A percentile compares a stretch with the other conserved stretches of the same genome.
Conservation (phyloP, 2,888 invertebrate genomes). For the Eupithecia pulchellata region DNA sequence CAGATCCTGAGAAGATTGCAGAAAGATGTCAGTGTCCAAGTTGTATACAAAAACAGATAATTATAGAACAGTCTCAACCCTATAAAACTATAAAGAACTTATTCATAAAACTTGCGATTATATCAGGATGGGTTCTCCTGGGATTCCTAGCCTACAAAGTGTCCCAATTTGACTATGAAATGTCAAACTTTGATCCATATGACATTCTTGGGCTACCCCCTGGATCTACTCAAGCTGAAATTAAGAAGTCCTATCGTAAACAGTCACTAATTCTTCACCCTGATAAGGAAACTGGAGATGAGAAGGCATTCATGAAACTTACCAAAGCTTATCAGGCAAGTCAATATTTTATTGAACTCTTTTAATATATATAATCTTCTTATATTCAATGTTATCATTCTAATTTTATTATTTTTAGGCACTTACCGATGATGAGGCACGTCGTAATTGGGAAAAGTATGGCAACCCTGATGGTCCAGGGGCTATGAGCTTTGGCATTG, state of each 20-base stretch:
- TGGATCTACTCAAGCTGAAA: constrained; percentile 93
- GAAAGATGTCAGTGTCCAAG: constrained; percentile 95
- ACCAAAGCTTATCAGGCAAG: constrained; percentile 95
- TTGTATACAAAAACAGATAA: constrained; percentile 93
- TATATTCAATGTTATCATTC: not conserved
- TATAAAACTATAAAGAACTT: constrained; percentile 93
- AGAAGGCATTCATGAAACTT: constrained; percentile 98
- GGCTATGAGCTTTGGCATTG: constrained; percentile 99
- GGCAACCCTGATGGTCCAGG: constrained; percentile 99
- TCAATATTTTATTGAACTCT: not conserved
- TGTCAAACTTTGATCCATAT: constrained; percentile 99
- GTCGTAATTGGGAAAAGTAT: constrained; percentile 99
- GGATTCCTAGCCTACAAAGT: constrained; percentile 94
- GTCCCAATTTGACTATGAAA: constrained; percentile 98
- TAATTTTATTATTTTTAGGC: constrained; percentile 82
- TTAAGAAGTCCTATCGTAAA: constrained; percentile 98
- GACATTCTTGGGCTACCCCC: constrained; percentile 96
- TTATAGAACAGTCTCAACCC: constrained; percentile 94
- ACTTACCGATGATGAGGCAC: constrained; percentile 98
- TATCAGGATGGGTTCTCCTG: constrained; percentile 93
- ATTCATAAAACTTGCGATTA: constrained; percentile 91
- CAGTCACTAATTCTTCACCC: constrained; percentile 98
- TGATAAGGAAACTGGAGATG: constrained; percentile 98
- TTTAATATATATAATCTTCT: not conserved
- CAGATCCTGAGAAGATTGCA: constrained; percentile 91